Base-by-base conservation (phyloP, 1,140 invertebrate species). In the Ctenoplectra terminalis region DNA sequence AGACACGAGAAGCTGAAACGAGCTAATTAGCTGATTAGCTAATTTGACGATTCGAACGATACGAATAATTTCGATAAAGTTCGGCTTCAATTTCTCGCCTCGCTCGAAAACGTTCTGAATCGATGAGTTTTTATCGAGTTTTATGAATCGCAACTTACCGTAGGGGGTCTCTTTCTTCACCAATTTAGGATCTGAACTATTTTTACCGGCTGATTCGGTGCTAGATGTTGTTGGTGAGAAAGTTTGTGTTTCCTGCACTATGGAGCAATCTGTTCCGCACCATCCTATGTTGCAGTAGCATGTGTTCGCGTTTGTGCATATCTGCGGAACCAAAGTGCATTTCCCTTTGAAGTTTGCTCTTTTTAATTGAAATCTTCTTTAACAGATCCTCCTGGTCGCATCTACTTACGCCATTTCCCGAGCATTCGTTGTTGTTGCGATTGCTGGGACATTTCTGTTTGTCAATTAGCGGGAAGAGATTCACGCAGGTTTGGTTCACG, bases 271-370 rank as follows among this genome's bases (percentile, higher is more conserved):
- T 4, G 95, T 93, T 34, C 98, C 98, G 46, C 95, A 96, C 98
- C 98, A 99, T 66, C 98, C 98, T 69, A 94, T 93, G 88, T 97
- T 94, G 94, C 99, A 99, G 90, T 97, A 97, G 93, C 99, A 99
- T 84, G 96, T 97, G 92, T 98, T 98, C 56, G 96, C 94, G 92
- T 99, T 99, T 3, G 98, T 98, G 93, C 99, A 99, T 64, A 97
- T 96, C 98, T 99, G 46, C 3, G 31, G 17, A 23, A 58, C 23
- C 6, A 1, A n/a, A 26, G 3, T 13, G 4, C 20, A 17, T 1
- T 40, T 61, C 13, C 17, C 5, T 26, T 43, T 66, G 6, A 1
- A 20, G 17, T 66, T 9, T 2, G 2, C 37, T 0, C 2, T 8
- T 26, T 26, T 8, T 46, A 13, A 8, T 5, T 9, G n/a, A n/a